Percentiles rank a stretch among this genome's conserved stretches.
Evolutionary conservation across 1,140 invertebrate genomes (phyloP).

Genomic region (Aphidius ervi): DNA sequence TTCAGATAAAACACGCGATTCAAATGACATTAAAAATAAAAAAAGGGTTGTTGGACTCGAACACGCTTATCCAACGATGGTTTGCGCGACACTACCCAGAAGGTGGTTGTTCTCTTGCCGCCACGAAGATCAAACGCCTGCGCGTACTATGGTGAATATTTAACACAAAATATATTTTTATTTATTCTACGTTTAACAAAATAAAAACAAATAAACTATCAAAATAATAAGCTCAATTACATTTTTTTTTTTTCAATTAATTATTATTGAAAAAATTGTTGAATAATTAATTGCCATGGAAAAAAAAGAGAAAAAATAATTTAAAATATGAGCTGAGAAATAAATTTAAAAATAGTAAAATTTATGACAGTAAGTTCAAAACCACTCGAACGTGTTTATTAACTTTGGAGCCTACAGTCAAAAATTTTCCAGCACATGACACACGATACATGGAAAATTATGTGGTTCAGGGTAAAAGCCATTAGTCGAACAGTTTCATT

Average conservation of each 20-base stretch:
- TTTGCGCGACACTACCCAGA: conserved; percentile 44
- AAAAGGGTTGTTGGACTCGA: conserved; percentile 11
- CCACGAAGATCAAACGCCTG: conserved; percentile 38
- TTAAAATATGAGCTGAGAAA: not conserved
- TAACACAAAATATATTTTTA: too few species aligned
- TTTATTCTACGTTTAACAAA: too few species aligned
- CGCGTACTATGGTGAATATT: conserved; percentile 22
- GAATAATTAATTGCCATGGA: not conserved
- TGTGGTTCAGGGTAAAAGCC: conserved; percentile 9
- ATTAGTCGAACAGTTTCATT: not conserved
- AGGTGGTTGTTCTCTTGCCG: conserved; percentile 36
- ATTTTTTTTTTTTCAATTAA: conserved; percentile 10
- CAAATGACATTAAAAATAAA: not conserved
- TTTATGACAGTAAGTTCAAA: too few species aligned
- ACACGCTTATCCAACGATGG: conserved; percentile 39
- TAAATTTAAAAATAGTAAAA: too few species aligned
- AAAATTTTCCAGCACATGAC: conserved; percentile 14
- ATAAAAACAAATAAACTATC: too few species aligned
- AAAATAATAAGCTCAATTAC: too few species aligned
- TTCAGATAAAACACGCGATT: not conserved
- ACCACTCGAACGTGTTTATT: too few species aligned
- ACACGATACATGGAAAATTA: too few species aligned
- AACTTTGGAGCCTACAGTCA: not conserved
- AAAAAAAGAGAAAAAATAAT: not conserved
- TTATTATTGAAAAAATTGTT: not conserved